Evolutionary conservation across 2,888 invertebrate genomes (phyloP).

Genomic region (Frankliniella fusca): DNA sequence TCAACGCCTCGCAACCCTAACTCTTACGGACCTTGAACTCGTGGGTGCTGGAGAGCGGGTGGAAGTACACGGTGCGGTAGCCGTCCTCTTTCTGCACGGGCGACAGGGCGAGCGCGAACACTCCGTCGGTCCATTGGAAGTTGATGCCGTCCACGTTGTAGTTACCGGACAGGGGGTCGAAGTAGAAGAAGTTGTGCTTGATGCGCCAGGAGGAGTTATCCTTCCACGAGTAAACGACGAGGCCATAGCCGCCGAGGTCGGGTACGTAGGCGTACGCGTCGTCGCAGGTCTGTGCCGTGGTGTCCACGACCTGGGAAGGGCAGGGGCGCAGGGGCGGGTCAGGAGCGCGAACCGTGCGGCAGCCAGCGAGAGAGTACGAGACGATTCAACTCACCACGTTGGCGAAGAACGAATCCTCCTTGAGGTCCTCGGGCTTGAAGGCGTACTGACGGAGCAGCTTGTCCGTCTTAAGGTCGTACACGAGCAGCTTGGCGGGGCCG

Average conservation of each 20-base stretch:
- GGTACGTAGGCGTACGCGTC: constrained; percentile 74
- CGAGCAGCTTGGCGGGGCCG: constrained; percentile 61
- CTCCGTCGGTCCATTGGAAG: constrained; percentile 80
- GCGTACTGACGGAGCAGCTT: constrained; percentile 63
- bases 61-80: constrained; percentile 64
- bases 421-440: constrained; percentile 63
- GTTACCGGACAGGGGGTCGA: constrained; percentile 68
- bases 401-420: constrained; percentile 73
- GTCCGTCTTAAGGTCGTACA: constrained; percentile 73
- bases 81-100: constrained; percentile 51
- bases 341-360: neutral
- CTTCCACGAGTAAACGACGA: constrained; percentile 71
- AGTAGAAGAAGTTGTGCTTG: constrained; percentile 68
- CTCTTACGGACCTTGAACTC: constrained; percentile 69
- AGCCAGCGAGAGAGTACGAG: neutral
- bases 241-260: constrained; percentile 64
- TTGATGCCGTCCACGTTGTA: constrained; percentile 69
- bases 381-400: constrained; percentile 54
- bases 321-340: neutral
- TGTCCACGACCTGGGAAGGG: constrained; percentile 55
- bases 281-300: constrained; percentile 63
- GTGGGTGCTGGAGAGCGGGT: constrained; percentile 75
- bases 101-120: constrained; percentile 70
- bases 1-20: neutral
- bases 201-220: constrained; percentile 74